Percentiles rank a stretch among this genome's conserved stretches.
Conservation (phyloP, 2,113 vertebrate species). For the Dipodomys merriami region DNA sequence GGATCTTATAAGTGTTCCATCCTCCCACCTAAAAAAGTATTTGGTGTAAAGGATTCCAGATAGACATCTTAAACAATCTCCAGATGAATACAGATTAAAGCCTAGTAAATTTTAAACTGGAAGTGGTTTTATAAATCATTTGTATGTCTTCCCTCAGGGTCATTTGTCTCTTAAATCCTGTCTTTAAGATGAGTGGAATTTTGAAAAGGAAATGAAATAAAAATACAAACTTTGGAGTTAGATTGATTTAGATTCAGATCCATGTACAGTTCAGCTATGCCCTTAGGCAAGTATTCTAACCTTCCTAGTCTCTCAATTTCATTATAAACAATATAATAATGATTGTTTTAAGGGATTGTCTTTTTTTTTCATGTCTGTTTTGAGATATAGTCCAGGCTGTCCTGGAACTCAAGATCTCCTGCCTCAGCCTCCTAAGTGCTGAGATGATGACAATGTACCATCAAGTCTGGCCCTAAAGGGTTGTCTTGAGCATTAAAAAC, state of each 20-base stretch:
- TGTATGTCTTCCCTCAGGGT: not conserved
- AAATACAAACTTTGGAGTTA: slow-evolving; percentile 29
- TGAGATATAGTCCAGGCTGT: not conserved
- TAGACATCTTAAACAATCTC: slow-evolving; percentile 40
- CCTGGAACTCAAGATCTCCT: not conserved
- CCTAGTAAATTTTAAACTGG: slow-evolving; percentile 27
- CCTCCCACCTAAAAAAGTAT: not conserved
- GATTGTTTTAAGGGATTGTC: not conserved
- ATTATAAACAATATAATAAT: slow-evolving; percentile 38
- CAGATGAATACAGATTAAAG: slow-evolving; percentile 51
- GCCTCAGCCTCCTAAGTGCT: not conserved
- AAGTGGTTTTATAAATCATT: slow-evolving; percentile 55
- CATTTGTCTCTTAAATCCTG: slow-evolving; percentile 4
- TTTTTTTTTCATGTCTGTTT: not conserved
- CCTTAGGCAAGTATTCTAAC: slow-evolving; percentile 44
- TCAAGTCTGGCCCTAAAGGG: not conserved
- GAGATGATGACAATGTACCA: not conserved
- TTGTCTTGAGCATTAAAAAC: slow-evolving; percentile 40
- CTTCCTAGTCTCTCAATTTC: slow-evolving; percentile 48
- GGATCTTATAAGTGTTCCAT: not conserved
- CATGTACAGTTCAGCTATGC: not conserved
- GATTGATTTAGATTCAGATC: slow-evolving; percentile 43
- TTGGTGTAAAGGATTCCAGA: slow-evolving; percentile 20
- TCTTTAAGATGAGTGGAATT: not conserved
- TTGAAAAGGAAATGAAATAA: not conserved